Conservation (phyloP, 2,888 invertebrate genomes). For the Cepaea hortensis region DNA sequence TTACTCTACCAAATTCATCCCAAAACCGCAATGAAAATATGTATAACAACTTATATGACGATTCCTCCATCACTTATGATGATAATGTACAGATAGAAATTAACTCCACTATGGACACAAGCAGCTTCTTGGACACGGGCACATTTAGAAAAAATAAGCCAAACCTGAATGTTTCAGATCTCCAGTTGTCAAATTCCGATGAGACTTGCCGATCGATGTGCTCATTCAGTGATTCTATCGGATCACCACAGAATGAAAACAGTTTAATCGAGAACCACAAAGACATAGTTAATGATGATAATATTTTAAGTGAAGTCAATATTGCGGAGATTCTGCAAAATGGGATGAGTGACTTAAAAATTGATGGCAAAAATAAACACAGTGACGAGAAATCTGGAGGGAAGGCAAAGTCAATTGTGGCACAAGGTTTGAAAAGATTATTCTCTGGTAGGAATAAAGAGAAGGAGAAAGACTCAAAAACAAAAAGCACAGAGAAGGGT, state of each 20-base stretch:
- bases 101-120: constrained; percentile 43
- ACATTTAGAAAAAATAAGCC: constrained; percentile 67
- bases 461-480: constrained; percentile 43
- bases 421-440: constrained; percentile 41
- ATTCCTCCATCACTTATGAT: constrained; percentile 21
- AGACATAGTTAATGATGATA: constrained; percentile 23
- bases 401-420: constrained; percentile 46
- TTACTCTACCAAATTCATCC: not conserved
- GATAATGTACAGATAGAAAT: not conserved
- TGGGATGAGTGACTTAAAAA: not conserved
- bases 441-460: constrained; percentile 45
- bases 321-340: not conserved
- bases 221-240: constrained; percentile 46
- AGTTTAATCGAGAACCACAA: not conserved
- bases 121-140: constrained; percentile 52
- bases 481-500: constrained; percentile 38
- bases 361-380: constrained; percentile 15
- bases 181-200: constrained; percentile 67
- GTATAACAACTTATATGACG: constrained; percentile 35
- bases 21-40: constrained; percentile 10
- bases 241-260: not conserved
- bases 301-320: constrained; percentile 20
- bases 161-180: constrained; percentile 28
- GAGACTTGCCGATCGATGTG: constrained; percentile 61
- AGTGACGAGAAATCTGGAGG: constrained; percentile 33